Evolutionary conservation across 2,888 invertebrate genomes (phyloP), one percentile per base, ranked within the genome.

Genomic region (Drosophila melanocephala): DNA sequence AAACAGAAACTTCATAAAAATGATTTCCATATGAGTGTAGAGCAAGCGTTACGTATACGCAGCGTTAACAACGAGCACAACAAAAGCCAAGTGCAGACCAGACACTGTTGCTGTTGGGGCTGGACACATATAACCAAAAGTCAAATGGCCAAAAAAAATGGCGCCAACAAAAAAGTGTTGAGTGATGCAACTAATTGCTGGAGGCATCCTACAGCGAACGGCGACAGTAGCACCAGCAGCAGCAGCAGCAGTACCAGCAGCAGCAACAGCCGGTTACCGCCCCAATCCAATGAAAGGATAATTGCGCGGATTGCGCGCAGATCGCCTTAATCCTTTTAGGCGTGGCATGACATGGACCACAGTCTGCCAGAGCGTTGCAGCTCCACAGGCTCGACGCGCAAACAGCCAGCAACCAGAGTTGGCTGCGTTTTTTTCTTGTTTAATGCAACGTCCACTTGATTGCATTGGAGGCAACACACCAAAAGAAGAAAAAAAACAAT

Each of bases 321-420:
- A 90, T 91, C 89, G 91, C 90, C 91, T 90, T 91, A 90, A 90
- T 90, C 90, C 91, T 87, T 90, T 90, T 90, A 90, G 87, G 84
- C 84, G 81, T 63, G 60, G 50, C 71, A 58, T 79, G 74, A 61
- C 81, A 75, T 52, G 77, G 65, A 60, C 64, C 28, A 28, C 72
- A 47, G 60, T 51, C 61, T 37, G 69, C 55, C 28, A 58, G 50
- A 26, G 75, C 50, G 50, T 61, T 67, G 74, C 79, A 69, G 66
- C 70, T 63, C 68, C 68, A 55, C 70, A 58, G 71, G 67, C 77
- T 64, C 70, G 72, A 65, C 77, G 51, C 62, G 74, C 74, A 79
- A 74, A 77, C 58, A 72, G 56, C 73, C 69, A 71, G 22, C 55
- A 65, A 39, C 55, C 19, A n/a, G 59, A 62, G 47, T 55, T 44